Evolutionary conservation across 2,797 vertebrate species (phyloP).

Genomic region (Mallotus villosus): DNA sequence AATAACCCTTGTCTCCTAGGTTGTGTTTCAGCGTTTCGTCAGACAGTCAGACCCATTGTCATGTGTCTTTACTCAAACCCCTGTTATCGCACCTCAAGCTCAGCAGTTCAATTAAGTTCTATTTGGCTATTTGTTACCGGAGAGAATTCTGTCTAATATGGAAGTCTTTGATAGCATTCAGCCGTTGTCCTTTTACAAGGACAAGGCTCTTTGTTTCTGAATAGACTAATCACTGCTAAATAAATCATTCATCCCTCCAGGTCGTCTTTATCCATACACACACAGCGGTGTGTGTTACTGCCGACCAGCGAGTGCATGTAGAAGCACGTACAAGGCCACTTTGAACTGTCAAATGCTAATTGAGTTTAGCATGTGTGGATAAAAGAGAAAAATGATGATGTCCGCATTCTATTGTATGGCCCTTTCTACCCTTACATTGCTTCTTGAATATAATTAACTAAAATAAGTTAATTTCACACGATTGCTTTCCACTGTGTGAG

Average conservation of each 20-base stretch:
- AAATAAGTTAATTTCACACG: not conserved
- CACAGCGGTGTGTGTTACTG: not conserved
- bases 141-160: conserved; percentile 41
- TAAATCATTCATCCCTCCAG: conserved; percentile 56
- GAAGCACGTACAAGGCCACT: conserved; percentile 27
- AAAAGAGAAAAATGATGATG: conserved; percentile 55
- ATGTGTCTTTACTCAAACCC: conserved; percentile 49
- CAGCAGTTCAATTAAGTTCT: conserved; percentile 62
- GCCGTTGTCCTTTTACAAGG: conserved; percentile 62
- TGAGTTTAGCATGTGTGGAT: conserved; percentile 44
- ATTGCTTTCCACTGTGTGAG: not conserved
- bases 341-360: conserved; percentile 49
- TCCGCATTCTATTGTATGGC: conserved; percentile 37
- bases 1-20: conserved; percentile 29
- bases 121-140: conserved; percentile 58
- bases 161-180: conserved; percentile 50
- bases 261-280: conserved; percentile 35
- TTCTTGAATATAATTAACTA: conserved; percentile 53
- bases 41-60: conserved; percentile 44
- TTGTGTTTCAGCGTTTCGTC: conserved; percentile 30
- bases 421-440: conserved; percentile 29
- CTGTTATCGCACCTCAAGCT: conserved; percentile 48
- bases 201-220: conserved; percentile 55
- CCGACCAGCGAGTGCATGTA: not conserved
- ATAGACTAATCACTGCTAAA: conserved; percentile 52